Evolutionary conservation across 1,140 invertebrate genomes (phyloP).

Genomic region (Drusus annulatus): DNA sequence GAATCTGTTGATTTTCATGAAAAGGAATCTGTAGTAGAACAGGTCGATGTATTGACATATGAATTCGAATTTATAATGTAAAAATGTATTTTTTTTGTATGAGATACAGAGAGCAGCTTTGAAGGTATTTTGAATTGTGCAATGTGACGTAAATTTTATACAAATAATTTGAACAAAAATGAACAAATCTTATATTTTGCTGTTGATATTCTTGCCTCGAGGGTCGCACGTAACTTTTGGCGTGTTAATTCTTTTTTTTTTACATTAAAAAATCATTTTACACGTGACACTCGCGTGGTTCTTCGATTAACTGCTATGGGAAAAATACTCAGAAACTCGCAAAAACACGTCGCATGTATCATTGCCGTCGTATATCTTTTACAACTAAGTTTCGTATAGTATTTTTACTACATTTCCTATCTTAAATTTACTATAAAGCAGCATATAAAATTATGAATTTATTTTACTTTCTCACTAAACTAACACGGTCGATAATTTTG

Average conservation of each 20-base stretch:
- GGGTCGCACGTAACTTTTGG: too few relatives aligned
- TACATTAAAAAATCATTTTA: too few relatives aligned
- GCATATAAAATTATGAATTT: background rate
- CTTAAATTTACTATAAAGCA: background rate
- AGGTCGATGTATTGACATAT: too few relatives aligned
- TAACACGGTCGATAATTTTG: background rate
- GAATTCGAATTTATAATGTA: too few relatives aligned
- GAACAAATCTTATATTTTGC: background rate
- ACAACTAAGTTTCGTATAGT: background rate
- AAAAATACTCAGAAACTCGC: conserved; percentile 23
- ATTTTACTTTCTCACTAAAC: background rate
- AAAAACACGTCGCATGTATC: background rate
- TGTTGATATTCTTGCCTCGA: background rate
- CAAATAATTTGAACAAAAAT: background rate
- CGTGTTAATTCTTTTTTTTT: too few relatives aligned
- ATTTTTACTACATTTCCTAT: background rate
- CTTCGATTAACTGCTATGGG: background rate
- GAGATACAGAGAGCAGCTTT: background rate
- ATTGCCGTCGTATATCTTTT: background rate
- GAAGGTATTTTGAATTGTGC: background rate
- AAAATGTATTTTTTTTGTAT: too few relatives aligned
- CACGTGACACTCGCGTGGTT: background rate
- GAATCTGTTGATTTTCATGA: too few relatives aligned
- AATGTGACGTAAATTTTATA: background rate
- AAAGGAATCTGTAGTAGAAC: too few relatives aligned